A percentile compares a stretch with the other conserved stretches of the same genome.
phyloP scores from a whole-genome alignment of 2,888 invertebrate species.

The Bhutanitis thaidina region DNA sequence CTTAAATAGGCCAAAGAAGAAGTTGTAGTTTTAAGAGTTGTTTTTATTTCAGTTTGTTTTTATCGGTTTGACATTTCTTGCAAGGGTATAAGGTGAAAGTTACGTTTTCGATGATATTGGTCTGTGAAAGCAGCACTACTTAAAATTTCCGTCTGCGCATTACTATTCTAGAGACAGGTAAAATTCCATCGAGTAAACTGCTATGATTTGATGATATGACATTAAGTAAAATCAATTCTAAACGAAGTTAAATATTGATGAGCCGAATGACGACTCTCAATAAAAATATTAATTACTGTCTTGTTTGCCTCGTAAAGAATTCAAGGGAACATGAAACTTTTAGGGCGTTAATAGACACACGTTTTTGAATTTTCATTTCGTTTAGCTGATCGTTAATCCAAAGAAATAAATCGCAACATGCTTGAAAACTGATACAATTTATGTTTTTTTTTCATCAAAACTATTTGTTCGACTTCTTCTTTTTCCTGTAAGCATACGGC shows the following conservation, averaged over 20 bases:
- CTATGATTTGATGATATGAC: conserved; percentile 44
- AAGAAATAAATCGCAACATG: not conserved
- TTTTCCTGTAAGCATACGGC: too few species aligned
- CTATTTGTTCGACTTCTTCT: too few species aligned
- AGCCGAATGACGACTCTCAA: conserved; percentile 45
- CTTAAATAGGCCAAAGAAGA: too few species aligned
- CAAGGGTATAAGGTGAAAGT: too few species aligned
- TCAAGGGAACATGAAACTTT: conserved; percentile 50
- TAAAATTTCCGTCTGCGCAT: not conserved
- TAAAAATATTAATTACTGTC: conserved; percentile 74
- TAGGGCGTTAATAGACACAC: conserved; percentile 28
- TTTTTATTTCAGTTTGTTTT: too few species aligned
- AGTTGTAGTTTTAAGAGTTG: too few species aligned
- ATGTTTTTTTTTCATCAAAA: too few species aligned
- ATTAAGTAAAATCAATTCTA: conserved; percentile 52
- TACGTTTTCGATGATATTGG: too few species aligned
- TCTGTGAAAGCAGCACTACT: too few species aligned
- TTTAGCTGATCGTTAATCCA: not conserved
- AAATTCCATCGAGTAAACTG: conserved; percentile 42
- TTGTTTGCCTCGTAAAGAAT: conserved; percentile 61
- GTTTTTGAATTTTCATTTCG: conserved; percentile 15
- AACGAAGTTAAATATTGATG: conserved; percentile 64
- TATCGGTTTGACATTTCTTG: too few species aligned
- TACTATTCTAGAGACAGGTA: conserved; percentile 26
- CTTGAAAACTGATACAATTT: too few species aligned